phyloP scores from a whole-genome alignment of 2,888 invertebrate genomes.

The Nysson spinosus region DNA sequence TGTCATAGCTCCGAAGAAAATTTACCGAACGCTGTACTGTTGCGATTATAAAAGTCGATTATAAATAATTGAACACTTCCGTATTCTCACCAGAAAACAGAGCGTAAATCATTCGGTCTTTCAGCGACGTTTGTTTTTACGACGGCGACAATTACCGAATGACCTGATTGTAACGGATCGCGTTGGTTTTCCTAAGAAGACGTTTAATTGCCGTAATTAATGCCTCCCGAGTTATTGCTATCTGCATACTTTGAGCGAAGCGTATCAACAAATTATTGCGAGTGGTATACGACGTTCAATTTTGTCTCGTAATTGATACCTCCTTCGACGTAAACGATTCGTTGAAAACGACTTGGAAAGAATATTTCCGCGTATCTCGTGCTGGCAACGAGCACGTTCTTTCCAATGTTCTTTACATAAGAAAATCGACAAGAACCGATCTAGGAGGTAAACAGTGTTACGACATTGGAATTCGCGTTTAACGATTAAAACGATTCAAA shows the following conservation, averaged over 20 bases:
- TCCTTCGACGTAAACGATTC: slow-evolving; percentile 13
- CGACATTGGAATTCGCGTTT: slow-evolving; percentile 30
- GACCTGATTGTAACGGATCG: slow-evolving; percentile 5
- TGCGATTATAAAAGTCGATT: too few relatives aligned
- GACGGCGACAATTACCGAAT: slow-evolving; percentile 11
- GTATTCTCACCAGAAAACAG: slow-evolving; percentile 7
- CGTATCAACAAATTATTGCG: too few relatives aligned
- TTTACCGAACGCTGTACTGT: too few relatives aligned
- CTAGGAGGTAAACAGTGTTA: slow-evolving; percentile 37
- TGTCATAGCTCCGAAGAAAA: too few relatives aligned
- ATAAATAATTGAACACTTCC: too few relatives aligned
- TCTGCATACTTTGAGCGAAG: too few relatives aligned
- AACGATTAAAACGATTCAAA: slow-evolving; percentile 15
- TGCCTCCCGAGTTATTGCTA: slow-evolving; percentile 15
- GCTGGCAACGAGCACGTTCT: not conserved
- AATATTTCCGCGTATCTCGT: slow-evolving; percentile 38
- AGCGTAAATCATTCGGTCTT: slow-evolving; percentile 3
- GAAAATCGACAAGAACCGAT: slow-evolving; percentile 22
- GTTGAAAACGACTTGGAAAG: slow-evolving; percentile 8
- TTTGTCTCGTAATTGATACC: slow-evolving; percentile 19
- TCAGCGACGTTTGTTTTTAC: slow-evolving; percentile 14
- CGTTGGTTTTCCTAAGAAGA: slow-evolving; percentile 18
- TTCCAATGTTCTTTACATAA: slow-evolving; percentile 33
- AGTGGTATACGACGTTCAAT: too few relatives aligned
- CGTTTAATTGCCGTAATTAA: slow-evolving; percentile 32